phyloP scores from a whole-genome alignment of 2,888 invertebrate genomes.

The Ormia ochracea region DNA sequence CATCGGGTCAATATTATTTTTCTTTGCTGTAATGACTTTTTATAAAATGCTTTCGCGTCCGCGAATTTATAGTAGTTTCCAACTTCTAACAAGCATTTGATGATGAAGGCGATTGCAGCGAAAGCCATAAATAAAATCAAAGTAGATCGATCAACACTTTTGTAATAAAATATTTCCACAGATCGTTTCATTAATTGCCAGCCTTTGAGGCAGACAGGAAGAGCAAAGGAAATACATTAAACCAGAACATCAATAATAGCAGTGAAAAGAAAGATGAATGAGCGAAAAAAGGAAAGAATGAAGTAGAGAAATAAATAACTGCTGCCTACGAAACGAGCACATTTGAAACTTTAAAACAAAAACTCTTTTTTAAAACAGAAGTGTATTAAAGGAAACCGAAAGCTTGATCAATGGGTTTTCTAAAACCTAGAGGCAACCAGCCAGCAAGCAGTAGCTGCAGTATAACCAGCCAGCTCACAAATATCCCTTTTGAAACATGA shows the following conservation, averaged over 20 bases:
- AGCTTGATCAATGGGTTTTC: conserved; percentile 60
- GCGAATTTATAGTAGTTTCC: not conserved
- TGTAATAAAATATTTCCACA: conserved; percentile 63
- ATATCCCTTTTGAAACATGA: conserved; percentile 50
- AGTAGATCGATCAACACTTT: conserved; percentile 59
- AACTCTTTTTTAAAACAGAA: not conserved
- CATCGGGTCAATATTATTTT: conserved; percentile 45
- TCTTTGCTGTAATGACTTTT: not conserved
- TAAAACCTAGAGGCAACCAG: conserved; percentile 53
- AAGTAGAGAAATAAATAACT: conserved; percentile 1
- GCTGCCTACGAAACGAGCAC: not conserved
- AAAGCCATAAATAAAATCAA: conserved; percentile 63
- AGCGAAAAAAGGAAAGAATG: not conserved
- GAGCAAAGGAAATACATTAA: not conserved
- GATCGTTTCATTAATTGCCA: conserved; percentile 62
- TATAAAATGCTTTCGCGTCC: not conserved
- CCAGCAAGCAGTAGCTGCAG: conserved; percentile 19
- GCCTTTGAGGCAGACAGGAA: conserved; percentile 53
- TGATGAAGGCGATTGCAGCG: conserved; percentile 25
- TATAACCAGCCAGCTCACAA: conserved; percentile 48
- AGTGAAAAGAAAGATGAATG: conserved; percentile 8
- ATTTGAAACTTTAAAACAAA: conserved; percentile 3
- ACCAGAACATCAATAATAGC: conserved; percentile 38
- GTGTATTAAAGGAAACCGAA: conserved; percentile 10
- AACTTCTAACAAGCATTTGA: conserved; percentile 15